Conservation (phyloP, 2,888 invertebrate genomes). For the Seira musarum region DNA sequence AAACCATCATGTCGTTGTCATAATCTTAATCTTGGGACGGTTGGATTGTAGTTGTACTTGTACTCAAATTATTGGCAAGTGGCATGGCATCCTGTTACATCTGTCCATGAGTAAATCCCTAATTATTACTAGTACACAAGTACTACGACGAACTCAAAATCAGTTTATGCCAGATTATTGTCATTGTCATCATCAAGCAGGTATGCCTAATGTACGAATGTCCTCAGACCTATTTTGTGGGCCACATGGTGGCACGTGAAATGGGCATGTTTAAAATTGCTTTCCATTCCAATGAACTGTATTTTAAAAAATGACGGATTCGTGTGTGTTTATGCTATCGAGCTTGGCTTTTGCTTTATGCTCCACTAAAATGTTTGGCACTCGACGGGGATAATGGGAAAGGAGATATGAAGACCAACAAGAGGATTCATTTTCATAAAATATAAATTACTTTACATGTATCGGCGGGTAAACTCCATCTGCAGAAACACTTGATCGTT, state of each 20-base stretch:
- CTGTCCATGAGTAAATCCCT: neutral
- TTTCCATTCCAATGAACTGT: neutral
- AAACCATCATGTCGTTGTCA: neutral
- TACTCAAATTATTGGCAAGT: no score
- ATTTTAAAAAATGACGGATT: neutral
- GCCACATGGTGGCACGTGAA: neutral
- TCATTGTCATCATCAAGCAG: neutral
- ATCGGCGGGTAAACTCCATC: neutral
- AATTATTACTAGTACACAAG: neutral
- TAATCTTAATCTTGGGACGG: neutral
- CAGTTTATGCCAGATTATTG: neutral
- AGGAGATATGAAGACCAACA: no score
- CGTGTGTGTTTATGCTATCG: no score
- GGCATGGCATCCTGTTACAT: neutral
- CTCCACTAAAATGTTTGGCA: no score
- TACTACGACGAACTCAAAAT: neutral
- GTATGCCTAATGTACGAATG: neutral
- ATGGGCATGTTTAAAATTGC: neutral
- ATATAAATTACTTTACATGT: no score
- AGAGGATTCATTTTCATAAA: no score
- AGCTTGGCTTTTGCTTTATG: no score
- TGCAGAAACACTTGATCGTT: neutral
- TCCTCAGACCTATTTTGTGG: neutral
- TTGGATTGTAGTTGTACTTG: neutral
- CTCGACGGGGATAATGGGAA: no score